These are phyloP conservation scores for Gymnocephalus cernua DNA, from an alignment of 2,113 vertebrate species.

Conservation along the genomic window DNA sequence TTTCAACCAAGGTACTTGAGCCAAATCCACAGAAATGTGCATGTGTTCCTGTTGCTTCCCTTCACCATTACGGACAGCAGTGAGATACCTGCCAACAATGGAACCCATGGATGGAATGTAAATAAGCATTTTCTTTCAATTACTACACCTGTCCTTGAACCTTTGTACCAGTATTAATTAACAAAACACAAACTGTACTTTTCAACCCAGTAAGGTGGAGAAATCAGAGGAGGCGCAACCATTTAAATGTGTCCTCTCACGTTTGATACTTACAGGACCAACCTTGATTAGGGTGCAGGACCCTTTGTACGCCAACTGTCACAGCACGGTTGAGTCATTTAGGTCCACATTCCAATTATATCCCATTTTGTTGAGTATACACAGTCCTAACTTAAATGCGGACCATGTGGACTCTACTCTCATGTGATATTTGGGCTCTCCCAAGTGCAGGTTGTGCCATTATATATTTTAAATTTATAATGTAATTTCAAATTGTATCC, in stretches of 20 bases:
- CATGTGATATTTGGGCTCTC: not conserved
- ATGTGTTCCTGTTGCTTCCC: conserved; percentile 86
- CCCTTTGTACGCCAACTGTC: not conserved
- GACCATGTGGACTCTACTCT: not conserved
- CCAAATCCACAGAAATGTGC: conserved; percentile 83
- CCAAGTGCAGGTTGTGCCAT: not conserved
- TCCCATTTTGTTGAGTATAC: not conserved
- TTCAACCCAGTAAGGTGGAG: not conserved
- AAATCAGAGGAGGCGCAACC: not conserved
- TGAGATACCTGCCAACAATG: conserved; percentile 2
- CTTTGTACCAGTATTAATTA: not conserved
- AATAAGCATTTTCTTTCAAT: conserved; percentile 22
- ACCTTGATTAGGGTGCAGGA: not conserved
- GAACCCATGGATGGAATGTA: conserved; percentile 21
- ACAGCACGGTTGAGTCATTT: not conserved
- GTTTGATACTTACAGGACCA: not conserved
- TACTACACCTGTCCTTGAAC: not conserved
- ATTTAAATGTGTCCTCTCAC: not conserved
- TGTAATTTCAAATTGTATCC: not conserved
- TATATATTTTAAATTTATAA: not conserved
- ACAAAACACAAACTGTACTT: not conserved
- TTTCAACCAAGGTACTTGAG: conserved; percentile 70
- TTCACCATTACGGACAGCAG: not conserved
- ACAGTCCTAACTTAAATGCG: not conserved
- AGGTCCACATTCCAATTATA: not conserved